phyloP scores from a whole-genome alignment of 64 coral and sea anemone genomes.

The Acropora yongei region DNA sequence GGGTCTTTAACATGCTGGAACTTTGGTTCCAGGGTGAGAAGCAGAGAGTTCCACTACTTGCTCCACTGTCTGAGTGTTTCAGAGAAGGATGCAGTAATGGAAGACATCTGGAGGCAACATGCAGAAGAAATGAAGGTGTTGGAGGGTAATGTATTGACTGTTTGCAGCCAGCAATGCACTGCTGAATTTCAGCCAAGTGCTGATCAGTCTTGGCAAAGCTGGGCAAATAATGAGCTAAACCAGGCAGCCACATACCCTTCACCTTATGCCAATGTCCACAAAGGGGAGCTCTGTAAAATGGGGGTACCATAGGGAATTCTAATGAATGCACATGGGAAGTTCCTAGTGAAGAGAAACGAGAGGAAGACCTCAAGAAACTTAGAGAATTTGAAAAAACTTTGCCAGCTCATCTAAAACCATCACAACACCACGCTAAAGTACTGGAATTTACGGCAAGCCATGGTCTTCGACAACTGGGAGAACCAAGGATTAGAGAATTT shows the following conservation, averaged over 20 bases:
- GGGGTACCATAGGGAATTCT: not conserved
- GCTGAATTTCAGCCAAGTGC: conserved; percentile 61
- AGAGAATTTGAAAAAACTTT: no score
- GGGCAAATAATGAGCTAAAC: conserved; percentile 44
- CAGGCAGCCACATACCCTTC: conserved; percentile 52
- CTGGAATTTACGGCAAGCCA: not conserved
- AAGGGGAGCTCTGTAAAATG: conserved; percentile 7
- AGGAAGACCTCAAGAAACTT: no score
- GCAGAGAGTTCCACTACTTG: conserved; percentile 31
- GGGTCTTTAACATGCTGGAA: not conserved
- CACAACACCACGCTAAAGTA: not conserved
- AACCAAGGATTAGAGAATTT: conserved; percentile 27
- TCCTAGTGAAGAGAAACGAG: no score
- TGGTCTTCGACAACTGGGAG: conserved; percentile 42
- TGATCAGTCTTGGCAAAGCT: conserved; percentile 54
- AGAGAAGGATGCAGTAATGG: conserved; percentile 24
- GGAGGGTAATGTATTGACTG: conserved; percentile 40
- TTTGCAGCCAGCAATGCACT: conserved; percentile 29
- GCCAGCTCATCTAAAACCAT: not conserved
- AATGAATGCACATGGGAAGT: no score
- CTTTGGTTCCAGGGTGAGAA: conserved; percentile 5
- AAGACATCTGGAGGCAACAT: not conserved
- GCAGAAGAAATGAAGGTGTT: conserved; percentile 45
- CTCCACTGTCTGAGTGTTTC: not conserved
- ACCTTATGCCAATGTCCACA: conserved; percentile 49